Conservation (phyloP, 2,113 vertebrate species). For the Ariopsis seemanni region DNA sequence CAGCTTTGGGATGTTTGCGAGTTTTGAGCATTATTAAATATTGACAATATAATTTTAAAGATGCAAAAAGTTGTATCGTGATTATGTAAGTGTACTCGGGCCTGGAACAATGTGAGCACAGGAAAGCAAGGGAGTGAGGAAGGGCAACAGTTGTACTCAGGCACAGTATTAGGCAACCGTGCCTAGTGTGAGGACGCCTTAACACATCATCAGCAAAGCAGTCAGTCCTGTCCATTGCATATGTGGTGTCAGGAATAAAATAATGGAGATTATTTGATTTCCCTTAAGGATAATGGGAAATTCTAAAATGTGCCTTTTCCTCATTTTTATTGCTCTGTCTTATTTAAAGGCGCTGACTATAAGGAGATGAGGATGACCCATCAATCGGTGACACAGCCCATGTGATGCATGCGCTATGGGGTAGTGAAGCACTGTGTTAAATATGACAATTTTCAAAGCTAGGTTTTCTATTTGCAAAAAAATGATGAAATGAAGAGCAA, state of each 20-base stretch:
- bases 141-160: too few species aligned
- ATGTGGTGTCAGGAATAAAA: constrained; percentile 22
- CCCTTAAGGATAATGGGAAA: constrained; percentile 42
- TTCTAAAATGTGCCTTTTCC: constrained; percentile 41
- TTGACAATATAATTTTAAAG: too few species aligned
- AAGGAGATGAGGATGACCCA: constrained; percentile 44
- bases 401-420: constrained; percentile 34
- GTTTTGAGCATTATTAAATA: too few species aligned
- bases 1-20: too few species aligned
- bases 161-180: too few species aligned
- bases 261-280: constrained; percentile 44
- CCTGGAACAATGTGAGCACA: too few species aligned
- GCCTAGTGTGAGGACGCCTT: too few species aligned
- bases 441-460: constrained; percentile 48
- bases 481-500: constrained; percentile 43
- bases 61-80: too few species aligned
- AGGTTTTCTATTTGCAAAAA: constrained; percentile 48
- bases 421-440: constrained; percentile 35
- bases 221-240: neutral
- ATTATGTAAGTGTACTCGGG: too few species aligned
- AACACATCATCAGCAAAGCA: constrained; percentile 1
- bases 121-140: too few species aligned
- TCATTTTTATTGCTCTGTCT: constrained; percentile 50
- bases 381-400: constrained; percentile 40
- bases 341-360: constrained; percentile 28